These are phyloP conservation scores for Chunga burmeisteri DNA, from an alignment of 2,113 vertebrate species.

Conservation along the genomic window DNA sequence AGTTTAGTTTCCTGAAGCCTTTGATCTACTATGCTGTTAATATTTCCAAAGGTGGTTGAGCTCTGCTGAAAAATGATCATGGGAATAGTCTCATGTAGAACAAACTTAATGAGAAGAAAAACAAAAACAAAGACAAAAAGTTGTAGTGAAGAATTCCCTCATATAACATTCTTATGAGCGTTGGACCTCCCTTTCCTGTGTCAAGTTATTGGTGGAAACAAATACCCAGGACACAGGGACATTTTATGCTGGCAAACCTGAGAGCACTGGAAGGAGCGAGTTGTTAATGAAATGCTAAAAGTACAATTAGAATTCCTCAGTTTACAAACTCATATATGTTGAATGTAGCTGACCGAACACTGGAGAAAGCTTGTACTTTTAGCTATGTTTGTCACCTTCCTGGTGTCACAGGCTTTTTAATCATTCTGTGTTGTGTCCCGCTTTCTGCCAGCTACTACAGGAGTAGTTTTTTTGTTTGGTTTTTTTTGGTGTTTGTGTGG, in stretches of 20 bases:
- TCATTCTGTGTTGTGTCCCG: not conserved
- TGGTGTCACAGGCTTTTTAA: not conserved
- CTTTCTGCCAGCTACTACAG: not conserved
- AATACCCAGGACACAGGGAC: not conserved
- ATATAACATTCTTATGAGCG: not conserved
- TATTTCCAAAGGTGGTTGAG: not conserved
- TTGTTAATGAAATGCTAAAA: not conserved
- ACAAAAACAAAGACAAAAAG: not conserved
- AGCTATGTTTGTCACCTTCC: not conserved
- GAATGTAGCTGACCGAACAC: not conserved
- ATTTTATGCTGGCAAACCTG: not conserved
- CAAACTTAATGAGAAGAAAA: not conserved
- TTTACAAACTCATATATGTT: not conserved
- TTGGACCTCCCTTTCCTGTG: not conserved
- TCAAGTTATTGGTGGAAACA: not conserved
- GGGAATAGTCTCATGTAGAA: not conserved
- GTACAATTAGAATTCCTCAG: not conserved
- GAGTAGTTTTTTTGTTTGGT: not conserved
- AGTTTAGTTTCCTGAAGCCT: not conserved
- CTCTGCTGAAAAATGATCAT: not conserved
- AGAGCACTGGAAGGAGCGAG: not conserved
- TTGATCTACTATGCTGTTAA: not conserved
- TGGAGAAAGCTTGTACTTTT: not conserved
- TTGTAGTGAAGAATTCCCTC: not conserved
- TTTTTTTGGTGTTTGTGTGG: no score